phyloP scores from a whole-genome alignment of 2,888 invertebrate genomes.

The Thera obeliscata region DNA sequence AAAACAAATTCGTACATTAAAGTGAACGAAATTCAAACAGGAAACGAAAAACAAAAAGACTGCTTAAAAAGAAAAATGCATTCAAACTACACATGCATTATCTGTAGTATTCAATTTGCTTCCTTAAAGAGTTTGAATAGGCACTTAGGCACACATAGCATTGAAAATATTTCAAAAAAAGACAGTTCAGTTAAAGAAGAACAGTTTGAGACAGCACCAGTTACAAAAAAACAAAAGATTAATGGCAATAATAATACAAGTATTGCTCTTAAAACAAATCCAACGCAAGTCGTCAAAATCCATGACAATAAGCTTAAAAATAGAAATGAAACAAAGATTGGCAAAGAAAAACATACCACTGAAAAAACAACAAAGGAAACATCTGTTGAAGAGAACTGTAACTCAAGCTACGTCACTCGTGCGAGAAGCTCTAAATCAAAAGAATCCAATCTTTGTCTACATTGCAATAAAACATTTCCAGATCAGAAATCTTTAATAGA shows the following conservation, averaged over 20 bases:
- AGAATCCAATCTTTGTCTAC: conserved; percentile 54
- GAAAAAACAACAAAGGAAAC: not conserved
- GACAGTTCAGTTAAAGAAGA: not conserved
- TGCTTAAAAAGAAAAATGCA: conserved; percentile 3
- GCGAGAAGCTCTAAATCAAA: conserved; percentile 6
- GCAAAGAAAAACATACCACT: not conserved
- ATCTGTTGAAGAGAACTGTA: conserved; percentile 2
- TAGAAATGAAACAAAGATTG: not conserved
- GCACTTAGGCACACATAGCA: not conserved
- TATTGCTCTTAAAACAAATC: not conserved
- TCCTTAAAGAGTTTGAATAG: conserved; percentile 2
- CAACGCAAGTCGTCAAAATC: not conserved
- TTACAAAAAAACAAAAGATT: not conserved
- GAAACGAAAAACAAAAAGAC: not conserved
- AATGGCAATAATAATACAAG: not conserved
- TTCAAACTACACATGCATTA: conserved; percentile 12
- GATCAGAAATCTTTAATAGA: conserved; percentile 61
- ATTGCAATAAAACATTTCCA: conserved; percentile 60
- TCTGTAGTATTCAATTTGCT: conserved; percentile 16
- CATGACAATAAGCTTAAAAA: not conserved
- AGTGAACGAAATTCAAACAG: not conserved
- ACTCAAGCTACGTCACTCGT: conserved; percentile 15
- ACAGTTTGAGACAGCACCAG: too few relatives aligned
- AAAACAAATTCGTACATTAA: not conserved
- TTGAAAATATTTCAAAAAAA: not conserved